phyloP scores from a whole-genome alignment of 2,113 vertebrate genomes.

The Pterocles burchelli region DNA sequence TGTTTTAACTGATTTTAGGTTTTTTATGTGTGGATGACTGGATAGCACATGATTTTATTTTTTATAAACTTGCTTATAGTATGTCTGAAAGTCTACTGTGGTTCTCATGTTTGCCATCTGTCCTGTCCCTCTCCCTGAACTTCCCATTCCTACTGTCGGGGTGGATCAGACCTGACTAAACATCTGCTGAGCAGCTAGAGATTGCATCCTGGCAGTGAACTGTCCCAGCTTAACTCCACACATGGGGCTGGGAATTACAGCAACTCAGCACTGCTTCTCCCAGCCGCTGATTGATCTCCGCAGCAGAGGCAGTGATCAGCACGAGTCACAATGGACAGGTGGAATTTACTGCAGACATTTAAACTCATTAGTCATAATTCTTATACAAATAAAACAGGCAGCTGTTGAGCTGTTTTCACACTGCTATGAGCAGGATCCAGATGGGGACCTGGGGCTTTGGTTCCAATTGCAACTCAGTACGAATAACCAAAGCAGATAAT shows the following conservation, averaged over 20 bases:
- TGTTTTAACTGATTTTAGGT: not conserved
- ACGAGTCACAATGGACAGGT: not conserved
- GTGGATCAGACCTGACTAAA: not conserved
- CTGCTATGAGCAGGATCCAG: not conserved
- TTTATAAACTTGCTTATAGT: not conserved
- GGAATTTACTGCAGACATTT: conserved; percentile 1
- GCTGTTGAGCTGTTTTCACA: not conserved
- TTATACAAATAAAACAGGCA: not conserved
- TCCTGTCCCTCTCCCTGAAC: not conserved
- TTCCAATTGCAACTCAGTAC: not conserved
- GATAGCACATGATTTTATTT: not conserved
- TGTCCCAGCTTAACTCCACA: not conserved
- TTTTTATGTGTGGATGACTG: not conserved
- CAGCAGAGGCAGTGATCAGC: not conserved
- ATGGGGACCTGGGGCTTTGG: not conserved
- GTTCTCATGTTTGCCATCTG: not conserved
- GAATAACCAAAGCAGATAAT: not conserved
- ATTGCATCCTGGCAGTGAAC: not conserved
- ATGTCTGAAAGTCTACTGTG: not conserved
- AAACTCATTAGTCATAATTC: not conserved
- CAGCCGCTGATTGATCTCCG: not conserved
- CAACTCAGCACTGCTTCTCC: not conserved
- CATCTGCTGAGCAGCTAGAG: not conserved
- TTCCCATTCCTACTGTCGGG: not conserved
- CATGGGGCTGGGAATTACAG: not conserved